Base-by-base conservation (phyloP, 2,113 vertebrate genomes). In the Semnopithecus entellus region DNA sequence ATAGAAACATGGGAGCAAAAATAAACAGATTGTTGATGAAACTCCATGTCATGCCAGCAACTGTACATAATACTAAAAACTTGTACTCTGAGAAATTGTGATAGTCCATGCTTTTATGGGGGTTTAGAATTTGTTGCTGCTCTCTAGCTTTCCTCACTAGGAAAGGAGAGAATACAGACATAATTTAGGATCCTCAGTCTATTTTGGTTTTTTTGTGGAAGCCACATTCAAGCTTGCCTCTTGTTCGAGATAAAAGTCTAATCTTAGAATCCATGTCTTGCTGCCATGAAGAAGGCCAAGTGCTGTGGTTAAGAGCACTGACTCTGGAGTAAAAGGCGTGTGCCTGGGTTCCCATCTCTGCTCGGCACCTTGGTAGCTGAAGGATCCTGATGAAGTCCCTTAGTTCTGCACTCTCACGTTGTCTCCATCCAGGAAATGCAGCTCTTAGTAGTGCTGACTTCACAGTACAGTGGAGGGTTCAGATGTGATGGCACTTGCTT, bases 21-120 rank as follows among this genome's bases (percentile, higher is more conserved):
- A 82, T 40, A 94, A 94, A 80, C 52, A 88, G 79, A 82, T 78
- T 81, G n/a, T 70, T 96, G 87, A 94, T 97, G 79, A 83, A 94
- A 75, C 70, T 85, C 57, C 38, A 20, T 18, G 30, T 22, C 66
- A 48, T 57, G 22, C 1, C 16, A 80, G 52, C 12, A 75, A 66
- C 48, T 78, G 32, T 61, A 17, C 10, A 73, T 25, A 64, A 45
- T 40, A 27, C 13, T 52, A 45, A 81, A 48, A 96, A n/a, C 45
- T 45, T 64, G 43, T n/a, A 72, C 66, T 88, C 43, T 55, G 73
- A 96, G 79, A 61, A 68, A 76, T 76, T 94, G 45, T 89, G 55
- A 75, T 40, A 75, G 43, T n/a, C 20, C 13, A 3, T 45, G 20
- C 27, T 83, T 92, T 75, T 55, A 5, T 13, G 66, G 38, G 43